phyloP scores from a whole-genome alignment of 2,797 vertebrate species.

The Pempheris klunzingeri region DNA sequence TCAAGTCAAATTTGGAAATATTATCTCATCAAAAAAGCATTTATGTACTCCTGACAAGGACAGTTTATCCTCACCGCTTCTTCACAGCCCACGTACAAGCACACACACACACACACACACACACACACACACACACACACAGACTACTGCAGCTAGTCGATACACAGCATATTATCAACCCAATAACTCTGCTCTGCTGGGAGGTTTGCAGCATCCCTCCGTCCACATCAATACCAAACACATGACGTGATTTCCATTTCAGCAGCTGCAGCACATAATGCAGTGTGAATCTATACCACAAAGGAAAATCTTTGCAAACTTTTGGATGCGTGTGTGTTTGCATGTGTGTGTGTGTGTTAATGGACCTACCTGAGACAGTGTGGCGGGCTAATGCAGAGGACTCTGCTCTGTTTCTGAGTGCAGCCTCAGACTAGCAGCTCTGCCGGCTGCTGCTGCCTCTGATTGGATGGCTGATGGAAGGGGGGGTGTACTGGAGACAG shows the following conservation, averaged over 20 bases:
- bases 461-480: slow-evolving; percentile 62
- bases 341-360: slow-evolving; percentile 26
- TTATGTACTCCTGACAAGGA: slow-evolving; percentile 5
- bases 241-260: slow-evolving; percentile 27
- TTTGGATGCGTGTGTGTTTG: slow-evolving; percentile 16
- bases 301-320: slow-evolving; percentile 58
- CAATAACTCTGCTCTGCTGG: slow-evolving; percentile 34
- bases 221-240: slow-evolving; percentile 35
- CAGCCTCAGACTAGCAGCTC: slow-evolving; percentile 58
- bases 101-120: neutral
- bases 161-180: slow-evolving; percentile 39
- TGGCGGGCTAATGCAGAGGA: slow-evolving; percentile 44
- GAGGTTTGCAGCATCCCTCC: slow-evolving; percentile 40
- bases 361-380: slow-evolving; percentile 73
- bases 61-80: slow-evolving; percentile 10
- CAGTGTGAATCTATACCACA: slow-evolving; percentile 11
- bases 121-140: slow-evolving; percentile 24
- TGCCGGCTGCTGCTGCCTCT: slow-evolving; percentile 50
- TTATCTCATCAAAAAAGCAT: neutral
- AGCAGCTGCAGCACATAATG: slow-evolving; percentile 9
- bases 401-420: slow-evolving; percentile 69
- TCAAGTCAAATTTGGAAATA: neutral
- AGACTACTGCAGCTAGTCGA: slow-evolving; percentile 36
- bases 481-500: slow-evolving; percentile 58
- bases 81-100: slow-evolving; percentile 7